These are phyloP conservation scores for Asobara japonica DNA, from an alignment of 1,140 invertebrate genomes.

Conservation along the genomic window DNA sequence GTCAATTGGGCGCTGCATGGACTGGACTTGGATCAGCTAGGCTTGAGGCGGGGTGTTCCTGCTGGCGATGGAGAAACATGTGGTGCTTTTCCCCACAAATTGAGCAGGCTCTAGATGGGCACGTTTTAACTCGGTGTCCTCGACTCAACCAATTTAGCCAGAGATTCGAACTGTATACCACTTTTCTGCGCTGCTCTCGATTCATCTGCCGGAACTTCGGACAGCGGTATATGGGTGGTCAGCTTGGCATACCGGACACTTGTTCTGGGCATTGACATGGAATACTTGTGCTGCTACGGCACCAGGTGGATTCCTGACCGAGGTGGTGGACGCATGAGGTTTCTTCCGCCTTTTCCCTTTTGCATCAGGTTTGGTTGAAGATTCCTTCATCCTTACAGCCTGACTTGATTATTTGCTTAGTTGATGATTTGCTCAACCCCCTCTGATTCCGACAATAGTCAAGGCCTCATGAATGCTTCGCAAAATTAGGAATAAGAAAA, in stretches of 20 bases:
- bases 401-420: too few species aligned
- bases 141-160: not conserved
- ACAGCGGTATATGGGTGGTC: not conserved
- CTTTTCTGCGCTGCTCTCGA: not conserved
- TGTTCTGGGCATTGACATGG: not conserved
- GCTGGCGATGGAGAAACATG: too few species aligned
- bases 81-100: not conserved
- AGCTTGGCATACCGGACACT: not conserved
- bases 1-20: too few species aligned
- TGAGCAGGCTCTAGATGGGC: not conserved
- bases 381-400: too few species aligned
- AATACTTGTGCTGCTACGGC: not conserved
- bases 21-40: not conserved
- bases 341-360: too few species aligned
- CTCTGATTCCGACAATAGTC: too few species aligned
- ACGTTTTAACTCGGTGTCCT: not conserved
- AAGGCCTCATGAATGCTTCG: too few species aligned
- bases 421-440: too few species aligned
- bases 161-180: not conserved
- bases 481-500: too few species aligned
- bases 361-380: too few species aligned
- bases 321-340: too few species aligned
- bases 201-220: not conserved
- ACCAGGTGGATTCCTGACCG: too few species aligned
- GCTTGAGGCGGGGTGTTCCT: not conserved